Conservation (phyloP, 1,140 invertebrate genomes). For the Bombus confusus region DNA sequence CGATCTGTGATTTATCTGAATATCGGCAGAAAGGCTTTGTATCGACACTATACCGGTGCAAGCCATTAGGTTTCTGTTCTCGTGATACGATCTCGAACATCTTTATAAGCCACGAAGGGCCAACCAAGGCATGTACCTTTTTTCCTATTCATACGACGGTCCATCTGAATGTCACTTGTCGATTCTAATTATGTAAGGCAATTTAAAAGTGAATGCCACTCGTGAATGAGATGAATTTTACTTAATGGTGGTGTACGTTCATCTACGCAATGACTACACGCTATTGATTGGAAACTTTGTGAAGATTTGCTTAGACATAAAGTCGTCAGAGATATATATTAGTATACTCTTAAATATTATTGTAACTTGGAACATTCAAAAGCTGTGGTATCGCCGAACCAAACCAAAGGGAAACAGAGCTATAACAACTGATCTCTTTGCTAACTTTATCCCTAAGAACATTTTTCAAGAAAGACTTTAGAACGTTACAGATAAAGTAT, state of each 20-base stretch:
- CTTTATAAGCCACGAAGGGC: conserved; percentile 63
- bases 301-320: not conserved
- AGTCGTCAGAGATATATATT: not conserved
- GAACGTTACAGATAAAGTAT: not conserved
- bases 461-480: too few species aligned
- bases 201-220: not conserved
- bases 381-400: too few species aligned
- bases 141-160: conserved; percentile 4
- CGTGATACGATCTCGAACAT: conserved; percentile 70
- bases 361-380: not conserved
- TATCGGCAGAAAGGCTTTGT: conserved; percentile 61
- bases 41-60: conserved; percentile 16
- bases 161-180: conserved; percentile 21
- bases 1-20: conserved; percentile 44
- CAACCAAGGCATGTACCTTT: conserved; percentile 28
- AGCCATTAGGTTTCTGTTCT: conserved; percentile 60
- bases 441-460: not conserved
- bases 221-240: not conserved
- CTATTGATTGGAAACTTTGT: not conserved
- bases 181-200: not conserved
- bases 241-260: not conserved
- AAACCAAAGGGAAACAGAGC: not conserved
- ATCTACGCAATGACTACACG: not conserved
- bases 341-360: not conserved
- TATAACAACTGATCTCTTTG: not conserved